Base-by-base conservation (phyloP, 2,113 vertebrate species). In the Oreochromis niloticus region DNA sequence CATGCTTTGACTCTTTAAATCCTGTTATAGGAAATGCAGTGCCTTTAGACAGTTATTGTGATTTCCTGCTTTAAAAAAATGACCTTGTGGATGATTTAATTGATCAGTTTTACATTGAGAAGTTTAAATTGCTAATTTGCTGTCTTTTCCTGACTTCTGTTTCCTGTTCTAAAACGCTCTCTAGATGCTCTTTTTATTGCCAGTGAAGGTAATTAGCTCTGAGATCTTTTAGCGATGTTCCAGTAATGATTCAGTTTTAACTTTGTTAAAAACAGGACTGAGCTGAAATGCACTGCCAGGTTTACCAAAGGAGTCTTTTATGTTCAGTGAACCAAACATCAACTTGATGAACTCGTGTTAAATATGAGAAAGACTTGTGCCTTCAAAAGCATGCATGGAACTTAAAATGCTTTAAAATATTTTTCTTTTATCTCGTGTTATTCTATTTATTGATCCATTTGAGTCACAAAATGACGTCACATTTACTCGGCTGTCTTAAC, bases 291-390 rank as follows among this genome's bases (percentile, higher is more conserved):
- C 85, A 73, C 66, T 4, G 13, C 32, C 17, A 73, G 66, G 39
- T 32, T 50, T 84, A 84, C 85, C 89, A 91, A 88, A 19, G 66
- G 24, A 73, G 52, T 54, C 14, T 22, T 39, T 83, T 43, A 7
- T 79, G 17, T 43, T 81, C 6, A 52, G 3, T 81, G 24, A 71
- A 12, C 32, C 0, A 83, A 81, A 83, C 14, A 41, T 55, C 46
- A 75, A 75, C 22, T 27, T 0, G 68, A 27, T 30, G 0, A 0
- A 5, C 1, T 5, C 4, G 6, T 41, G 3, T 16, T 30, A 84
- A 90, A 88, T 84, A 82, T 84, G 91, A 82, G 17, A 88, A 80
- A 81, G 56, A 85, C 17, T 1, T 75, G 91, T 94, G 85, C 92
- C 92, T 95, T 93, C 27, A 24, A 17, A 30, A 30, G 41, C 41